Conservation (phyloP, 37 sponge, comb jelly and placozoan genomes). For the Haliclona indistincta region DNA sequence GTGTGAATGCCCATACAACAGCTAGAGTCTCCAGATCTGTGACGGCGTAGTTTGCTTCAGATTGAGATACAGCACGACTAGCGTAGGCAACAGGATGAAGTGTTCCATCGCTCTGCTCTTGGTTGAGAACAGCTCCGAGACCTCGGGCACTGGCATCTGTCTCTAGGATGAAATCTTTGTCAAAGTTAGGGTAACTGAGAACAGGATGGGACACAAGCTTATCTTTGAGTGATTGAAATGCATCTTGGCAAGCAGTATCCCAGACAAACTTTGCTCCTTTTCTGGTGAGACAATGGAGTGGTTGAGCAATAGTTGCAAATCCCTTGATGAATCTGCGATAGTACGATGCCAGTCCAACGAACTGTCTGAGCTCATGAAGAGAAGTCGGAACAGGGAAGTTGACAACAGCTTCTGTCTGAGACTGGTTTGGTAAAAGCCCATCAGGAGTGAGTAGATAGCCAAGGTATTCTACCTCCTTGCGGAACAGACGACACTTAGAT, state of each 20-base stretch:
- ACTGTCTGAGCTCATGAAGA: constrained; percentile 2
- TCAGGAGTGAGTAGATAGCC: constrained; percentile 34
- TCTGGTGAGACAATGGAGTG: not conserved
- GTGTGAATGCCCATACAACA: constrained; percentile 41
- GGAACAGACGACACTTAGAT: constrained; percentile 12
- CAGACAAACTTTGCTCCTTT: constrained; percentile 3
- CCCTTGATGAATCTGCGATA: constrained; percentile 26
- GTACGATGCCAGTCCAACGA: constrained; percentile 36
- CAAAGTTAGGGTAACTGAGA: constrained; percentile 33
- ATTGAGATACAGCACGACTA: constrained; percentile 22
- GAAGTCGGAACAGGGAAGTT: constrained; percentile 20
- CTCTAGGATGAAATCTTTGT: constrained; percentile 19
- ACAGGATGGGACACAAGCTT: constrained; percentile 21
- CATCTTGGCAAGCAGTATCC: not conserved
- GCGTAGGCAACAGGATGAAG: constrained; percentile 43
- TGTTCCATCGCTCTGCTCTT: constrained; percentile 25
- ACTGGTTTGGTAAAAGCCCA: constrained; percentile 45
- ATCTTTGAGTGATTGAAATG: constrained; percentile 8
- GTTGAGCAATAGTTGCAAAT: constrained; percentile 20
- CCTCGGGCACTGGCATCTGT: constrained; percentile 56
- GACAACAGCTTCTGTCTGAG: constrained; percentile 21
- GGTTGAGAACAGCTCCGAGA: constrained; percentile 37
- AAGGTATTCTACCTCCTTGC: constrained; percentile 8
- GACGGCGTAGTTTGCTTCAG: constrained; percentile 39
- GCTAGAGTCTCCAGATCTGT: constrained; percentile 49